Percentiles rank a stretch among this genome's conserved stretches.
Conservation (phyloP, 2,113 vertebrate genomes). For the Ochotona princeps region DNA sequence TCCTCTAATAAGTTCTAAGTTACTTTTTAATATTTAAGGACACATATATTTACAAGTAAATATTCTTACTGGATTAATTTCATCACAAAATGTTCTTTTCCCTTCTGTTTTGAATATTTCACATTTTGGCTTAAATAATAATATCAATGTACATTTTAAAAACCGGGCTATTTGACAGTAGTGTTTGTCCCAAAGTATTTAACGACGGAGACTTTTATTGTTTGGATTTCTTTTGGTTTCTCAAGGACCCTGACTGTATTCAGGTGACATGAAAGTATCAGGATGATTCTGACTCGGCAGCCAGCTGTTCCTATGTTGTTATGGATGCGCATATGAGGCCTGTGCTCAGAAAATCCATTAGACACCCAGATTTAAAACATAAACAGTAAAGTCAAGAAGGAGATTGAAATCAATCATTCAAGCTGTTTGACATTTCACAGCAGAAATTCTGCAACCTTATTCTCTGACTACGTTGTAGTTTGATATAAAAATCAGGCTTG, state of each 20-base stretch:
- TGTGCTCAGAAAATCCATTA: neutral
- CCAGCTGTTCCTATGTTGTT: neutral
- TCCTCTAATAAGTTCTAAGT: slow-evolving; percentile 61
- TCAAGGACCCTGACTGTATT: neutral
- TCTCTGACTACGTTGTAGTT: slow-evolving; percentile 14
- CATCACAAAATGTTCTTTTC: slow-evolving; percentile 32
- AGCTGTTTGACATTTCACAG: slow-evolving; percentile 40
- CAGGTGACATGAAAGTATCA: neutral
- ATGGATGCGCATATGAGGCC: neutral
- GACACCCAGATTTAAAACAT: neutral
- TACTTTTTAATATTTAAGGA: slow-evolving; percentile 54
- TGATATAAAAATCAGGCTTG: neutral
- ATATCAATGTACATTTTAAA: neutral
- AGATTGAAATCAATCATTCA: neutral
- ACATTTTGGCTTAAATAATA: slow-evolving; percentile 25
- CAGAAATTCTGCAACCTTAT: neutral
- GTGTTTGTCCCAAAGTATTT: neutral
- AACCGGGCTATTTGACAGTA: neutral
- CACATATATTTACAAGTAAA: slow-evolving; percentile 40
- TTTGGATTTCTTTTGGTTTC: neutral
- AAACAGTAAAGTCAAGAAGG: neutral
- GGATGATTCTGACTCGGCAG: neutral
- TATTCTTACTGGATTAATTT: slow-evolving; percentile 25
- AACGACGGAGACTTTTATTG: neutral
- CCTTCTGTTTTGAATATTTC: neutral